Conservation (phyloP, 2,113 vertebrate genomes). For the Xyliphius kryptos region DNA sequence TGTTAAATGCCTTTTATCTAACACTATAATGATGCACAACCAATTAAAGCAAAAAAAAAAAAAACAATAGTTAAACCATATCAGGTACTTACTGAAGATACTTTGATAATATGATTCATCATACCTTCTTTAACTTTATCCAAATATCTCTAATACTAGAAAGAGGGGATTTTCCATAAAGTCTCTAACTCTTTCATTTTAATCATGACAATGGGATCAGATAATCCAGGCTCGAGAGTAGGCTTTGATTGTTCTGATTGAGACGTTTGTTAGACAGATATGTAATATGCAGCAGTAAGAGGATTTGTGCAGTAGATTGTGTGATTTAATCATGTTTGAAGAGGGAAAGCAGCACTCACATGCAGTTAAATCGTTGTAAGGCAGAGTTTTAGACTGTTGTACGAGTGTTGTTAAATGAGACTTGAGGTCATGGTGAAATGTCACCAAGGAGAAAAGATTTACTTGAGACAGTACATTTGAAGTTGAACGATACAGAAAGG, state of each 20-base stretch:
- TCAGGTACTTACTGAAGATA: conserved; percentile 50
- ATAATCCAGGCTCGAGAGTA: conserved; percentile 51
- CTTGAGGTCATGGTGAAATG: background rate
- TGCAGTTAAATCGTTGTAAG: conserved; percentile 30
- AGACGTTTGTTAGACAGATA: conserved; percentile 71
- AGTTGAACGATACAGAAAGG: background rate
- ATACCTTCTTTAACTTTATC: conserved; percentile 24
- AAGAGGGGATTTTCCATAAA: conserved; percentile 66
- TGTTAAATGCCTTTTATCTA: no score
- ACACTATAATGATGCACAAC: no score
- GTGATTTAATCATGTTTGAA: conserved; percentile 66
- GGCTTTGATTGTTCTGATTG: conserved; percentile 69
- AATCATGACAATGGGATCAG: conserved; percentile 72
- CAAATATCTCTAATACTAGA: conserved; percentile 60
- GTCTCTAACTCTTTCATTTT: conserved; percentile 66
- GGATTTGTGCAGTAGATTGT: conserved; percentile 65
- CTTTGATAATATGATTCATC: conserved; percentile 46
- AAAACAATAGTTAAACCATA: conserved; percentile 44
- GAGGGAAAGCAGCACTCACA: conserved; percentile 58
- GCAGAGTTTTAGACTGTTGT: conserved; percentile 9
- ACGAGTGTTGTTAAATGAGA: background rate
- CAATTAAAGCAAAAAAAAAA: conserved; percentile 2
- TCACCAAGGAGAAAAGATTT: conserved; percentile 12
- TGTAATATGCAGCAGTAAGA: conserved; percentile 72
- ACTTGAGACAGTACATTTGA: conserved; percentile 8